Evolutionary conservation across 2,888 invertebrate species (phyloP), one percentile per base, ranked within the genome.

Genomic region (Serripes groenlandicus): DNA sequence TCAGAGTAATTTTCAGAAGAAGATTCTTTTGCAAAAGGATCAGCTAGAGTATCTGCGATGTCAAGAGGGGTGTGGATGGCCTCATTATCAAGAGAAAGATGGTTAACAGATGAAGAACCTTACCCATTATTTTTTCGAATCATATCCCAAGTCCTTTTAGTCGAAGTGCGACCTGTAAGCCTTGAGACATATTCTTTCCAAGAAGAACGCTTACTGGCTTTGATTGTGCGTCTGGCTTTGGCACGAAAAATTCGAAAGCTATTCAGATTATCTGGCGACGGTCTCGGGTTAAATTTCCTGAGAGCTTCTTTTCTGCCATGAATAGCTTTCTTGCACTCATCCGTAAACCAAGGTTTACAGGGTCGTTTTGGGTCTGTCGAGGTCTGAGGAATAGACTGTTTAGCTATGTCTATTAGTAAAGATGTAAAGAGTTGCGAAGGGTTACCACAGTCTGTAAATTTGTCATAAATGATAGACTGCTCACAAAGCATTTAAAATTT

Each of bases 71-170:
- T 15, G 1, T 11, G 9, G 1, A 68, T 3, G 23, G n/a, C 15
- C 0, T 26, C 42, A 42, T 35, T 18, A 42, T 62, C 62, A 34
- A n/a, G 15, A 52, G 21, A 7, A 0, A 26, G 52, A 30, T 32
- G 1, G n/a, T 9, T 52, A 52, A 0, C 28, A 9, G 5, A 1
- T 7, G 52, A 52, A 4, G 7, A 1, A 3, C n/a, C 21, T 28
- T 52, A n/a, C 30, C 52, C n/a, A 11, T n/a, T 52, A 4, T 52
- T 32, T 49, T 52, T 69, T 3, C 32, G 0, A 9, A 52, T 28
- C 69, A 52, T 69, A 4, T 62, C 62, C 62, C 62, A 62, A 15
- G 62, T 62, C 34, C 34, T 62, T 62, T 62, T 34, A 34, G 30
- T 23, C 1, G 62, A 62, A 2, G 34, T n/a, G 32, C 62, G 32